Evolutionary conservation across 1,140 invertebrate genomes (phyloP).

Genomic region (Apis laboriosa): DNA sequence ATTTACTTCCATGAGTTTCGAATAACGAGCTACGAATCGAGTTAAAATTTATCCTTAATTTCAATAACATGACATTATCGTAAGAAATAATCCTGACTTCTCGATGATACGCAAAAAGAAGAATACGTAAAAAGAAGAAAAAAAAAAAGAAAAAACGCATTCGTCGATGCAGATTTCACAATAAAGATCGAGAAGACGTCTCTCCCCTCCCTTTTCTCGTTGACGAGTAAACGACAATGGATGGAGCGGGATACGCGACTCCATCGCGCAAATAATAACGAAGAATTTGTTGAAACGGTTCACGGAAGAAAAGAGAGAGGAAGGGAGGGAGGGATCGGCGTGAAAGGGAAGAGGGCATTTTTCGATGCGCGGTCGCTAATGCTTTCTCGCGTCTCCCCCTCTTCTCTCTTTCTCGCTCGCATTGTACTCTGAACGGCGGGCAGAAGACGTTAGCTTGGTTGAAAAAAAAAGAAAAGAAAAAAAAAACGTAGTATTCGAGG

Average conservation of each 20-base stretch:
- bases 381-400: background rate
- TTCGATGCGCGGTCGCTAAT: slow-evolving; percentile 1
- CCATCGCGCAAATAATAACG: slow-evolving; percentile 1
- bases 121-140: too few species aligned
- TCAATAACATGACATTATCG: too few species aligned
- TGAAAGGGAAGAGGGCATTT: background rate
- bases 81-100: too few species aligned
- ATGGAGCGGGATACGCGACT: background rate
- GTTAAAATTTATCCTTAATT: too few species aligned
- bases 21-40: too few species aligned
- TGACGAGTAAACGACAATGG: background rate
- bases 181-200: too few species aligned
- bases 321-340: background rate
- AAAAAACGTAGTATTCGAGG: background rate
- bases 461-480: background rate
- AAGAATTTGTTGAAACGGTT: slow-evolving; percentile 3
- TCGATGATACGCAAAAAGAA: too few species aligned
- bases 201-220: background rate
- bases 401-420: too few species aligned
- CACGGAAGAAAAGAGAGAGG: background rate
- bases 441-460: background rate
- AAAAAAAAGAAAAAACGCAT: too few species aligned
- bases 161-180: too few species aligned
- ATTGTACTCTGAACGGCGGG: background rate
- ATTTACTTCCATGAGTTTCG: too few species aligned